Base-by-base conservation (phyloP, 2,888 invertebrate species). In the Cheilosia urbana region DNA sequence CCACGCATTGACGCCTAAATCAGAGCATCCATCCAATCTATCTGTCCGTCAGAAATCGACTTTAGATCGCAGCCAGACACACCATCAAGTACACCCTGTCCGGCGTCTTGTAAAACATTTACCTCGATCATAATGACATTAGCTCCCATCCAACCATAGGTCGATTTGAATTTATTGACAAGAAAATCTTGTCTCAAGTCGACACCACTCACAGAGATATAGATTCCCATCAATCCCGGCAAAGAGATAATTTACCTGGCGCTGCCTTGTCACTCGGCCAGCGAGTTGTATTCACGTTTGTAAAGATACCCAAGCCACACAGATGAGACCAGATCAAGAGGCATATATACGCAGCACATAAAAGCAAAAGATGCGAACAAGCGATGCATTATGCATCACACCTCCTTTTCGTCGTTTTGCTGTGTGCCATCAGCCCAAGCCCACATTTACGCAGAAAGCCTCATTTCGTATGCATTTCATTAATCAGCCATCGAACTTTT, bases 391-490 rank as follows among this genome's bases (percentile, higher is more conserved):
- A 78, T 83, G 83, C 79, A 83, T 83, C 73, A 79, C 83, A 83
- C 73, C 69, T 69, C 76, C 55, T 60, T 45, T 66, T 77, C 53
- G 55, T 62, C n/a, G 45, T 49, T 63, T 45, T 11, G 55, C 65
- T 45, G 42, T 45, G 42, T 15, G 24, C 47, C 34, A 34, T n/a
- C 51, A 51, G 24, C 57, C 37, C n/a, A 68, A 65, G 83, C 79
- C 83, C 79, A 83, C 79, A 68, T 83, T 83, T 78, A 83, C 78
- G 83, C 88, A 89, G 87, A 87, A 88, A 87, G 87, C 79, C 89
- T 90, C 89, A 89, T 90, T 90, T 89, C 88, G 88, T 90, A 90
- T 90, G 90, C 90, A 89, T 89, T 90, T 90, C 89, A 90, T 87
- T 87, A 83, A 85, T 77, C 80, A 85, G 85, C 47, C 85, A 85